Percentiles rank a stretch among this genome's conserved stretches.
phyloP scores from a whole-genome alignment of 1,140 invertebrate species.

The Pseudomyrmex dendroicus region DNA sequence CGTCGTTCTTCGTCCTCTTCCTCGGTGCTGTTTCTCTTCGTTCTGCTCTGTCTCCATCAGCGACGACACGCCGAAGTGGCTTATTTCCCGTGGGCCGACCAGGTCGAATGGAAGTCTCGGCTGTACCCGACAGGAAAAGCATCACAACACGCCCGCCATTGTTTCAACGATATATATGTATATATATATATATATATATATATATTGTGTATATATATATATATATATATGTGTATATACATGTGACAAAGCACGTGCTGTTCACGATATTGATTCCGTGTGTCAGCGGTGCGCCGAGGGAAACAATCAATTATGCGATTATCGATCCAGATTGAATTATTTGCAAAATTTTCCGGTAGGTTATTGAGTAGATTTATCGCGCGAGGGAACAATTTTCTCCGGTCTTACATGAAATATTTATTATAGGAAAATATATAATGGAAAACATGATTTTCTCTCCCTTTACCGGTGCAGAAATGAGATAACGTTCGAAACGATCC shows the following conservation, averaged over 20 bases:
- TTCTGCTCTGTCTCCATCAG: slow-evolving; percentile 59
- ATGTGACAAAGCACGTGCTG: slow-evolving; percentile 33
- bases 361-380: slow-evolving; percentile 2
- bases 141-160: slow-evolving; percentile 22
- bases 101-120: slow-evolving; percentile 29
- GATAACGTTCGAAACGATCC: not conserved
- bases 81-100: slow-evolving; percentile 60
- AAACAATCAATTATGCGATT: slow-evolving; percentile 42
- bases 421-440: not conserved
- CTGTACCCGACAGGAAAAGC: slow-evolving; percentile 36
- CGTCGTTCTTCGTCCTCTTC: slow-evolving; percentile 27
- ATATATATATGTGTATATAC: too few relatives aligned
- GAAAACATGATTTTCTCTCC: slow-evolving; percentile 3
- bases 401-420: slow-evolving; percentile 1
- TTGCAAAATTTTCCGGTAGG: not conserved
- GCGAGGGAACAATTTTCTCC: not conserved
- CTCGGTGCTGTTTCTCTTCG: slow-evolving; percentile 15
- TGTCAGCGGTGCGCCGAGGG: not conserved
- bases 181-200: not conserved
- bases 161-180: slow-evolving; percentile 16
- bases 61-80: slow-evolving; percentile 53
- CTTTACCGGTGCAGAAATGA: too few relatives aligned
- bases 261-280: slow-evolving; percentile 40
- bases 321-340: slow-evolving; percentile 33
- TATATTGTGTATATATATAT: too few relatives aligned